A percentile compares a stretch with the other conserved stretches of the same genome.
Evolutionary conservation across 2,888 invertebrate species (phyloP).

Genomic region (Crossocerus cetratus): DNA sequence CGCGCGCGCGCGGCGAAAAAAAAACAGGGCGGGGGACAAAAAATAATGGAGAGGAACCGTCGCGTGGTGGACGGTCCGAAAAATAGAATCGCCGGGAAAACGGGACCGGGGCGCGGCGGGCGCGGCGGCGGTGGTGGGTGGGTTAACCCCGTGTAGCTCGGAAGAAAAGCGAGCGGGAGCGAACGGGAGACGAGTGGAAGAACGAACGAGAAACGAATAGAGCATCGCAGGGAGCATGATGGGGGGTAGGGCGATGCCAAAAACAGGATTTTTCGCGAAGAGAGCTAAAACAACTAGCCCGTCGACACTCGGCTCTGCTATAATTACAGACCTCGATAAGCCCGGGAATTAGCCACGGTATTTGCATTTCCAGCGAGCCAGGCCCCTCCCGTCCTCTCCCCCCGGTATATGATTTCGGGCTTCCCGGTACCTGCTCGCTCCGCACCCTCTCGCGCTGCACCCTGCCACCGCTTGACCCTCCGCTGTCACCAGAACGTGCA

Average conservation of each 20-base stretch:
- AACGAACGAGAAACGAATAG: constrained; percentile 10
- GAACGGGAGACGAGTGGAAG: not conserved
- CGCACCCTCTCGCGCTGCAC: not conserved
- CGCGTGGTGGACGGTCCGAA: constrained; percentile 13
- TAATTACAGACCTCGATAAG: constrained; percentile 64
- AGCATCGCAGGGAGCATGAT: constrained; percentile 2
- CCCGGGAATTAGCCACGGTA: constrained; percentile 59
- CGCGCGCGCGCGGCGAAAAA: too few relatives aligned
- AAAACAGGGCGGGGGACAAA: not conserved
- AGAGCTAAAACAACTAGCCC: constrained; percentile 30
- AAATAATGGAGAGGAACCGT: not conserved
- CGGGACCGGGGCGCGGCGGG: not conserved
- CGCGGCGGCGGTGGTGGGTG: not conserved
- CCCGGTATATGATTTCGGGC: too few relatives aligned
- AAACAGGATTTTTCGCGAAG: constrained; percentile 13
- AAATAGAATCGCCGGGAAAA: not conserved
- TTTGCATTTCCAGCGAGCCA: constrained; percentile 56
- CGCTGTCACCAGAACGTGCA: constrained; percentile 1
- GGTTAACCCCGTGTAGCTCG: not conserved
- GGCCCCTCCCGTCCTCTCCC: constrained; percentile 14
- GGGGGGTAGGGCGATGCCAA: constrained; percentile 1
- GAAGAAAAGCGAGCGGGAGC: constrained; percentile 5
- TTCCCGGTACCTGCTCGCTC: too few relatives aligned
- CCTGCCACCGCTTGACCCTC: not conserved
- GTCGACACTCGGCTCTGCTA: constrained; percentile 42